Evolutionary conservation across 2,888 invertebrate species (phyloP), one percentile per base, ranked within the genome.

Genomic region (Phengaris arion): DNA sequence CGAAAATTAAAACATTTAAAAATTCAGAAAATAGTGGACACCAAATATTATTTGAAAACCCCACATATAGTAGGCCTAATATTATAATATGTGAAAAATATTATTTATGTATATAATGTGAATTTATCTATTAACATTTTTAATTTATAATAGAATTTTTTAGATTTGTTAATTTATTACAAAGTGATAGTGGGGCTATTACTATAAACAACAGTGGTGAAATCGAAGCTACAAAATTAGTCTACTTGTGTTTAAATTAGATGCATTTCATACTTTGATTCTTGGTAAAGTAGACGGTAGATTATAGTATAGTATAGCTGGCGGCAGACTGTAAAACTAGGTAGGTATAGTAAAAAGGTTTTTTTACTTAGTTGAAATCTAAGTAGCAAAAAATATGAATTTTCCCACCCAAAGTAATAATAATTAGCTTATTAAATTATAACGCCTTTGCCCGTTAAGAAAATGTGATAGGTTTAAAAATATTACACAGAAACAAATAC

Each of bases 91-190:
- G 69, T n/a, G 48, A 69, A 64, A 35, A 51, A 70, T 9, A 72
- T 15, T 72, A 52, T 72, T 35, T 69, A 48, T 72, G 52, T 72
- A 72, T 72, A 72, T 45, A 52, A 52, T 68, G 54, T 51, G 54
- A 72, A 72, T 52, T 54, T 72, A 72, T 72, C 54, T 54, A 54
- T 54, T 72, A 54, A 72, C 72, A 54, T 54, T 72, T 54, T 72
- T 54, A 48, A 35, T 72, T 72, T 15, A 48, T 52, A 54, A 35
- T n/a, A n/a, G n/a, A n/a, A n/a, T n/a, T n/a, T n/a, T n/a, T n/a
- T n/a, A n/a, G 15, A 52, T 72, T 52, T 72, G 5, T 72, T 51
- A 35, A 51, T 35, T 70, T 54, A 54, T 54, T 72, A 35, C 51
- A 22, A 72, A 51, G 72, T 72, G 51, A 54, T 72, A 52, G 35